Conservation (phyloP, 2,888 invertebrate species). For the Amphipoea lucens region DNA sequence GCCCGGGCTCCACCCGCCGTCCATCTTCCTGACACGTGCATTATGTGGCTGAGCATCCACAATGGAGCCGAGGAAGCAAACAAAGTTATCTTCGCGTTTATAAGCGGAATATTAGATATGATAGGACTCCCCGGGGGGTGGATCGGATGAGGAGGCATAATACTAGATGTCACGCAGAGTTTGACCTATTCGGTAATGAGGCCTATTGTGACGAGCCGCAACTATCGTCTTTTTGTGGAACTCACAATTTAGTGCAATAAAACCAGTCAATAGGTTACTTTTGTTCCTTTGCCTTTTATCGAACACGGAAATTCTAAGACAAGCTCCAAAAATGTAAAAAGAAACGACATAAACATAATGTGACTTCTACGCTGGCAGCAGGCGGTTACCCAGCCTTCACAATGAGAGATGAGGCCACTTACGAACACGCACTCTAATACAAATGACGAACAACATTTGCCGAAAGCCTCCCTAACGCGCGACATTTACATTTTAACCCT, state of each 20-base stretch:
- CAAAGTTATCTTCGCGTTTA: slow-evolving; percentile 24
- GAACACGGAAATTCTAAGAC: neutral
- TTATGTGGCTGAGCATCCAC: slow-evolving; percentile 12
- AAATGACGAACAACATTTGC: slow-evolving; percentile 35
- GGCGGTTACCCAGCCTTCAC: neutral
- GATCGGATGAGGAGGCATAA: neutral
- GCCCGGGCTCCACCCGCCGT: neutral
- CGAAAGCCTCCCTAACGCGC: slow-evolving; percentile 16
- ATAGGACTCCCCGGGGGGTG: slow-evolving; percentile 7
- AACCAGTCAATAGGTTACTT: slow-evolving; percentile 4
- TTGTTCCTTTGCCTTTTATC: neutral
- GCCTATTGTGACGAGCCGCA: slow-evolving; percentile 29
- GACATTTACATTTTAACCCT: slow-evolving; percentile 29
- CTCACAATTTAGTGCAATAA: neutral
- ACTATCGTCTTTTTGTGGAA: neutral
- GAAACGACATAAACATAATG: neutral
- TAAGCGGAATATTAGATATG: slow-evolving; percentile 41
- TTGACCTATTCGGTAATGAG: slow-evolving; percentile 23
- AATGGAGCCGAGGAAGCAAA: slow-evolving; percentile 7
- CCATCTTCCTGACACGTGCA: slow-evolving; percentile 33
- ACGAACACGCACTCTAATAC: slow-evolving; percentile 32
- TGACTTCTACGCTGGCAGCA: neutral
- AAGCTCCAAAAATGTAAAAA: neutral
- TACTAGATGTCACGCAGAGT: slow-evolving; percentile 29
- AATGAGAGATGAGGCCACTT: slow-evolving; percentile 43